Conservation (phyloP, 2,113 vertebrate species). For the Tinamus guttatus region DNA sequence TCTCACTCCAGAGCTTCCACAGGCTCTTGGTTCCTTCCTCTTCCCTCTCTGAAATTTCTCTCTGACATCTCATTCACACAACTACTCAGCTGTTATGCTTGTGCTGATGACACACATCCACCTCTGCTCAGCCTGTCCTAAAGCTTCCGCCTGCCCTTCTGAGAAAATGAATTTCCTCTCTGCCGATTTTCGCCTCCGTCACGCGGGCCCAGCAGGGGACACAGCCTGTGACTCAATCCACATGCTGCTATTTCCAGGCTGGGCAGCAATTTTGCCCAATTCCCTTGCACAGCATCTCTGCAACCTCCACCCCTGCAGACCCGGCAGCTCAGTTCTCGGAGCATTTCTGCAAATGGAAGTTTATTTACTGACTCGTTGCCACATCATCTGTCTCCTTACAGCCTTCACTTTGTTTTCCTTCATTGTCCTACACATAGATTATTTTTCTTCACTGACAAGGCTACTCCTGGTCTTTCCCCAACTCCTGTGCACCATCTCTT, state of each 20-base stretch:
- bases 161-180: accelerated
- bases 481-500: not conserved
- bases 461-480: not conserved
- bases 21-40: not conserved
- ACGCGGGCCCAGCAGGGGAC: not conserved
- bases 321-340: not conserved
- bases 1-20: not conserved
- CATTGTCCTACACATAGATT: not conserved
- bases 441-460: not conserved
- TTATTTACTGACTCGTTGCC: not conserved
- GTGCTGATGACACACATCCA: not conserved
- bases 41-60: not conserved
- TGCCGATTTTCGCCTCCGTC: not conserved
- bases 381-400: not conserved
- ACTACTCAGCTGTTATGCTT: not conserved
- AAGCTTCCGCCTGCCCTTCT: not conserved
- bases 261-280: not conserved
- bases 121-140: not conserved
- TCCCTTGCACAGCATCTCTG: not conserved
- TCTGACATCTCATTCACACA: not conserved
- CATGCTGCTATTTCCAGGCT: not conserved
- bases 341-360: not conserved
- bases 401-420: not conserved
- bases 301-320: not conserved
- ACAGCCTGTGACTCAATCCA: not conserved